These are phyloP conservation scores for Acanthiza pusilla DNA, from an alignment of 2,797 vertebrate species.

Conservation along the genomic window DNA sequence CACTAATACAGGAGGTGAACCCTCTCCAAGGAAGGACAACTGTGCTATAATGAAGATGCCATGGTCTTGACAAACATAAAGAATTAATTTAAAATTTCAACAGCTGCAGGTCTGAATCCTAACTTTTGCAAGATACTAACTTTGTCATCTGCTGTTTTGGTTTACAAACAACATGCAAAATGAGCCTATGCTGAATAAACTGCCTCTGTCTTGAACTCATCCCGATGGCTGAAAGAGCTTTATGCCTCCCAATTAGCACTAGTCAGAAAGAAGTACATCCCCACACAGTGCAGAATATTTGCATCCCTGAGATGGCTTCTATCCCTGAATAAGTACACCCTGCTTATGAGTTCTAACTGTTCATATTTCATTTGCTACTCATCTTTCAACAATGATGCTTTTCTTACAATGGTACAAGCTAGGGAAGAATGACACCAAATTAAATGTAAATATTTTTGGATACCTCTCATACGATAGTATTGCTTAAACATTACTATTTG, in stretches of 20 bases:
- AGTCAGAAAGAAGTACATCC: background rate
- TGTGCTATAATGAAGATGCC: background rate
- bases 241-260: background rate
- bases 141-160: background rate
- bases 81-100: background rate
- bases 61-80: background rate
- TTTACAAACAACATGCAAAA: background rate
- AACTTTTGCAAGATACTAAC: background rate
- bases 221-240: background rate
- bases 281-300: background rate
- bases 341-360: background rate
- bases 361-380: background rate
- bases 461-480: background rate
- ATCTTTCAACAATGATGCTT: background rate
- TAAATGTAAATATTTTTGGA: background rate
- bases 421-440: background rate
- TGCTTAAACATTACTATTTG: background rate
- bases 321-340: background rate
- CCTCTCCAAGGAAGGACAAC: background rate
- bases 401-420: background rate
- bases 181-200: background rate
- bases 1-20: background rate
- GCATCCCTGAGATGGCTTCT: background rate
- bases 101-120: background rate
- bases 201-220: background rate